Conservation (phyloP, 2,113 vertebrate species). For the Sclerurus mexicanus region DNA sequence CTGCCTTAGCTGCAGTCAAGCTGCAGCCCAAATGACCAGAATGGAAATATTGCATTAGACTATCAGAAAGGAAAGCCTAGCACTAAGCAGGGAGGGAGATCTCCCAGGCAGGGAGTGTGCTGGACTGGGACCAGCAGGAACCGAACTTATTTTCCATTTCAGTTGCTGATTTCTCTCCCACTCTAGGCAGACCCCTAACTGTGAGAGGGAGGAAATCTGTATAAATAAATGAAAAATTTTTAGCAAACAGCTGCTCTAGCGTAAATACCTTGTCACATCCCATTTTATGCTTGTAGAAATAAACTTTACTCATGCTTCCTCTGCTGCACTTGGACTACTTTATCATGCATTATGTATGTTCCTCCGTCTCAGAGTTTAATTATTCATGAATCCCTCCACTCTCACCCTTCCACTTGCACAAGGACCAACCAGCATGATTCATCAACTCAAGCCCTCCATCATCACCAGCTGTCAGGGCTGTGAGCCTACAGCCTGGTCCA, state of each 20-base stretch:
- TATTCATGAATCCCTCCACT: not conserved
- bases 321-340: not conserved
- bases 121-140: not conserved
- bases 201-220: not conserved
- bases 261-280: slow-evolving; percentile 11
- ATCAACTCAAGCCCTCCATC: not conserved
- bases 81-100: not conserved
- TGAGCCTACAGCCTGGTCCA: not conserved
- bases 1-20: not conserved
- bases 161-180: not conserved
- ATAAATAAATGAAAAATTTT: not conserved
- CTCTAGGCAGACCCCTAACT: not conserved
- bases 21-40: not conserved
- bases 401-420: not conserved
- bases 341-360: slow-evolving; percentile 29
- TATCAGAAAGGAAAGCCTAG: not conserved
- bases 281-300: slow-evolving; percentile 8
- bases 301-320: not conserved
- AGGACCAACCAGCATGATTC: not conserved
- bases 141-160: not conserved
- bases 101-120: fast-evolving
- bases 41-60: not conserved
- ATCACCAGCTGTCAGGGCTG: not conserved
- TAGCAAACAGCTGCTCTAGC: not conserved
- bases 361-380: not conserved